Evolutionary conservation across 2,113 vertebrate species (phyloP).

Genomic region (Panthera leo): DNA sequence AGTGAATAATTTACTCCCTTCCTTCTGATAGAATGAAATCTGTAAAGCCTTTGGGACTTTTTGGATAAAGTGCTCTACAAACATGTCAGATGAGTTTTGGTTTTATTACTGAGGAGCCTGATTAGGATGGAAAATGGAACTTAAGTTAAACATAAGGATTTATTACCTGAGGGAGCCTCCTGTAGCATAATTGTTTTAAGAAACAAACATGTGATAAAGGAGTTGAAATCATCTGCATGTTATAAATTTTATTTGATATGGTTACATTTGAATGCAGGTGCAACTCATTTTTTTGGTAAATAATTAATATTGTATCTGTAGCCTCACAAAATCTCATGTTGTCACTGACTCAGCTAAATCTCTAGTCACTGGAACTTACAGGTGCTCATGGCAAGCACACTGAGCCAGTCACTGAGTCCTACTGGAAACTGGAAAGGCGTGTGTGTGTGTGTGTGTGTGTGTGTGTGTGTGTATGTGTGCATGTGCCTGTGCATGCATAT

Average conservation of each 20-base stretch:
- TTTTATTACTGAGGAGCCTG: slow-evolving; percentile 58
- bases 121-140: slow-evolving; percentile 31
- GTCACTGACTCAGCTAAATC: not conserved
- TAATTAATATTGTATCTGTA: slow-evolving; percentile 41
- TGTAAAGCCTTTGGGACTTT: slow-evolving; percentile 61
- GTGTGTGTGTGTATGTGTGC: not conserved
- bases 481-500: no score
- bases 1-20: slow-evolving; percentile 60
- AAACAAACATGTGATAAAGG: slow-evolving; percentile 47
- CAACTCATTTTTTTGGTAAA: slow-evolving; percentile 46
- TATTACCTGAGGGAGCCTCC: slow-evolving; percentile 53
- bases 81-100: slow-evolving; percentile 49
- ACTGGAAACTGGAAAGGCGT: not conserved
- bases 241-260: slow-evolving; percentile 32
- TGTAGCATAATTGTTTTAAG: slow-evolving; percentile 65
- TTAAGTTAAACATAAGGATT: slow-evolving; percentile 53
- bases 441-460: not conserved
- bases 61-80: slow-evolving; percentile 65
- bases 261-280: slow-evolving; percentile 56
- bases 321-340: not conserved
- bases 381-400: not conserved
- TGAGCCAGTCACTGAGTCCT: no score
- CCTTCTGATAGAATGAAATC: not conserved
- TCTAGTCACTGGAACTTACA: not conserved
- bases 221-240: slow-evolving; percentile 14